phyloP scores from a whole-genome alignment of 2,888 invertebrate species.

The Petrolisthes manimaculis region DNA sequence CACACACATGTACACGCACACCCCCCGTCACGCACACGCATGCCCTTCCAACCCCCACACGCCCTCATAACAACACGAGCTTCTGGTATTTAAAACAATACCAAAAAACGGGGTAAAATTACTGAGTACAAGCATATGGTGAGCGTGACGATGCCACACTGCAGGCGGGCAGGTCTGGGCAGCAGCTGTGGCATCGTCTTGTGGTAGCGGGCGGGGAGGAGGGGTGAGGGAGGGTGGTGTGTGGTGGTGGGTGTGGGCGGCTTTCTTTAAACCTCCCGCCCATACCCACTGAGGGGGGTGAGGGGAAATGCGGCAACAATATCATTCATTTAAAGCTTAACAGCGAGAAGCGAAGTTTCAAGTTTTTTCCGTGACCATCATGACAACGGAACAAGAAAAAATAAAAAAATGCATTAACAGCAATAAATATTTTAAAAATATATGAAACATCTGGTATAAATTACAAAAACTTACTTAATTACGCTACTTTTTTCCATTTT shows the following conservation, averaged over 20 bases:
- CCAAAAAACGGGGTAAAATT: slow-evolving; percentile 33
- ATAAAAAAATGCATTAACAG: slow-evolving; percentile 59
- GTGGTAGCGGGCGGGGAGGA: slow-evolving; percentile 23
- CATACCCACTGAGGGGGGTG: slow-evolving; percentile 7
- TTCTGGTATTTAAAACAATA: slow-evolving; percentile 56
- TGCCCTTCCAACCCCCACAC: slow-evolving; percentile 32
- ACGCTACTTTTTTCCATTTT: slow-evolving; percentile 6
- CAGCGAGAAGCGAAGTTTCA: slow-evolving; percentile 51
- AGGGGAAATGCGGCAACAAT: slow-evolving; percentile 41
- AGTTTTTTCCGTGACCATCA: slow-evolving; percentile 54
- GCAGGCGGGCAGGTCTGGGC: slow-evolving; percentile 44
- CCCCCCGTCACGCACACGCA: slow-evolving; percentile 32
- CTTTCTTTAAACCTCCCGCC: slow-evolving; percentile 12
- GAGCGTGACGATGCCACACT: slow-evolving; percentile 44
- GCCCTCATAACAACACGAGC: slow-evolving; percentile 35
- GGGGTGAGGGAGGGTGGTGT: slow-evolving; percentile 22
- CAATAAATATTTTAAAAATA: slow-evolving; percentile 64
- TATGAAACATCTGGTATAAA: slow-evolving; percentile 62
- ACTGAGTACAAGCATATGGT: slow-evolving; percentile 43
- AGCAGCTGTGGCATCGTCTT: slow-evolving; percentile 46
- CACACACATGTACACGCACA: slow-evolving; percentile 5
- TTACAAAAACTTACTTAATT: slow-evolving; percentile 52
- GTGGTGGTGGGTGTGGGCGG: slow-evolving; percentile 31
- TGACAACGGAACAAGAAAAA: slow-evolving; percentile 7
- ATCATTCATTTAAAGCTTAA: slow-evolving; percentile 53